Base-by-base conservation (phyloP, 2,113 vertebrate genomes). In the Crocuta crocuta region DNA sequence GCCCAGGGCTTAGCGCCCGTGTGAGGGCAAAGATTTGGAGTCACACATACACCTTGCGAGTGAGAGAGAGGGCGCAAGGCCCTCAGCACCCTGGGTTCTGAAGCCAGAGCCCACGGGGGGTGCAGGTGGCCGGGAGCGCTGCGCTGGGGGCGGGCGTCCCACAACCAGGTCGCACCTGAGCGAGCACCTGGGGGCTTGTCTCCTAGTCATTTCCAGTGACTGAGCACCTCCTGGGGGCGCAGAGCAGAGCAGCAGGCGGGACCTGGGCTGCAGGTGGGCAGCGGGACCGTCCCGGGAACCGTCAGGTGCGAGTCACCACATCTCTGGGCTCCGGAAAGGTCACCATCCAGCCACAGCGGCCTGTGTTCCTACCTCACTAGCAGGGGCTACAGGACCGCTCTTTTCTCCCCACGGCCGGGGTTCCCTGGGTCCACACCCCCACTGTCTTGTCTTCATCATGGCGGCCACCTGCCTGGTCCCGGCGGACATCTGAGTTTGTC, bases 101-200 rank as follows among this genome's bases (percentile, higher is more conserved):
- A 53, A 78, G 39, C 39, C 66, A 23, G 35, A 15, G 2, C 16
- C 16, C n/a, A 4, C 26, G 21, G 13, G 8, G 61, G 66, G 39
- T 10, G 7, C 10, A 13, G 61, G 31, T 4, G 26, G 61, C 7
- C 63, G 2, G 0, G 1, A 2, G 10, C 10, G 0, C 26, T 8
- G 11, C 0, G 8, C 26, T 28, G 10, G 71, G 28, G 4, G 24
- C 10, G 4, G 2, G 13, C 4, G 43, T 39, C 35, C 48, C 55
- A 35, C 6, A 58, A 16, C n/a, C 16, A 17, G 73, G 78, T 7
- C 85, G 13, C 28, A 4, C n/a, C n/a, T n/a, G n/a, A n/a, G n/a
- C n/a, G 7, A 33, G 19, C 26, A 8, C 9, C 35, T 6, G 9
- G 4, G 28, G 8, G 24, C 8, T 73, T 19, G 10, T 10, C 6